These are phyloP conservation scores for Pteronura brasiliensis DNA, from an alignment of 2,113 vertebrate genomes.

Conservation along the genomic window DNA sequence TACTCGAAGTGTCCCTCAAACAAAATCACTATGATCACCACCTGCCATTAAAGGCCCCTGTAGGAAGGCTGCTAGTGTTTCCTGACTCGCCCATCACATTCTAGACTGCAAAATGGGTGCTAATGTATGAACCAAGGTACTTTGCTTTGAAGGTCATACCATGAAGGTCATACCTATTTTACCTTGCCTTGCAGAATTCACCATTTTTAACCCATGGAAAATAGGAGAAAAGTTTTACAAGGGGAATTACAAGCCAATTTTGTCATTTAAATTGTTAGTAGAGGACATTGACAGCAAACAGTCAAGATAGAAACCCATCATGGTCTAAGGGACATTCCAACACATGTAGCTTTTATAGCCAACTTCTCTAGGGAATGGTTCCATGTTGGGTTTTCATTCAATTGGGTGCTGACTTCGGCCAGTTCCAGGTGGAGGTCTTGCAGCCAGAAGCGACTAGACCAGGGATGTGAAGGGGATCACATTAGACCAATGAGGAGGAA, in stretches of 20 bases:
- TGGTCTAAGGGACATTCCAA: neutral
- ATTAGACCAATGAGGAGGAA: neutral
- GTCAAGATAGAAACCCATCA: neutral
- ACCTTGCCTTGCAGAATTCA: neutral
- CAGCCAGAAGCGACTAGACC: neutral
- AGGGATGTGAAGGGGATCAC: neutral
- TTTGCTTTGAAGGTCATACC: neutral
- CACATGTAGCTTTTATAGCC: neutral
- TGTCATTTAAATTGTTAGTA: neutral
- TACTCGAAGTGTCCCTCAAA: neutral
- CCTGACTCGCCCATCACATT: neutral
- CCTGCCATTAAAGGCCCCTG: neutral
- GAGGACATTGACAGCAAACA: neutral
- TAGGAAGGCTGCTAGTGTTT: neutral
- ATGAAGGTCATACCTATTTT: neutral
- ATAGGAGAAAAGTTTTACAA: neutral
- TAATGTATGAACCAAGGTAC: neutral
- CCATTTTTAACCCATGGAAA: neutral
- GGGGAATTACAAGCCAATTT: neutral
- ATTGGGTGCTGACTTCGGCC: neutral
- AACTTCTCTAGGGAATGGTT: neutral
- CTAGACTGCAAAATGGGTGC: neutral
- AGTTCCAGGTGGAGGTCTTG: neutral
- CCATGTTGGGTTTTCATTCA: neutral
- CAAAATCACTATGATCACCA: neutral